Base-by-base conservation (phyloP, 2,797 vertebrate species). In the Neostethus bicornis region DNA sequence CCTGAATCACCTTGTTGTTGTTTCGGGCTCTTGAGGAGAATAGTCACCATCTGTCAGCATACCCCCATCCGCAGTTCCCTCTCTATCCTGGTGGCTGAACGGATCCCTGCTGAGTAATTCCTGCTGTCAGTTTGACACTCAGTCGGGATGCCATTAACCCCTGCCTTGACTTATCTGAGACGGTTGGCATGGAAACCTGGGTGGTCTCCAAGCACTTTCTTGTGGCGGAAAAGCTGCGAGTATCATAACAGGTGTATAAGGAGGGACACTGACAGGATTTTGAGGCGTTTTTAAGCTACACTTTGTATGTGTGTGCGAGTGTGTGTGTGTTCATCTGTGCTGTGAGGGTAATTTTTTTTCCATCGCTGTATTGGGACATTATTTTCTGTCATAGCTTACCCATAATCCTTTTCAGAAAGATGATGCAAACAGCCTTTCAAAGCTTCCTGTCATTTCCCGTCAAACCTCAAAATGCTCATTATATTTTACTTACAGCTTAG, bases 21-120 rank as follows among this genome's bases (percentile, higher is more conserved):
- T 66, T 66, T 42, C 12, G 37, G 54, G 42, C 59, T 55, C 55
- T 42, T n/a, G 12, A 20, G 20, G 28, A 21, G 7, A 61, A 45
- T 16, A 13, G n/a, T 65, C n/a, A 5, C 81, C 81, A 76, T 86
- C 77, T 83, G 84, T 61, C 37, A 0, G 37, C 49, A 14, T 10
- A n/a, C 20, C 28, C 41, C 39, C 49, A 17, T 13, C 46, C 29
- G n/a, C n/a, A 20, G 28, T 31, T 21, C 24, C 49, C 16, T 50
- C 26, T 38, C 10, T 9, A 21, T 37, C 48, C 46, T 37, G 50
- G 50, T 42, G 51, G 37, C 42, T 61, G 59, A 63, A 49, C n/a
- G 7, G 24, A 35, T 35, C 24, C 61, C 70, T 42, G 2, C 42
- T 0, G 64, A 78, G 77, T 63, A 56, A 57, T 59, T 59, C 70